Evolutionary conservation across 2,113 vertebrate species (phyloP).

Genomic region (Dolichotis patagonum): DNA sequence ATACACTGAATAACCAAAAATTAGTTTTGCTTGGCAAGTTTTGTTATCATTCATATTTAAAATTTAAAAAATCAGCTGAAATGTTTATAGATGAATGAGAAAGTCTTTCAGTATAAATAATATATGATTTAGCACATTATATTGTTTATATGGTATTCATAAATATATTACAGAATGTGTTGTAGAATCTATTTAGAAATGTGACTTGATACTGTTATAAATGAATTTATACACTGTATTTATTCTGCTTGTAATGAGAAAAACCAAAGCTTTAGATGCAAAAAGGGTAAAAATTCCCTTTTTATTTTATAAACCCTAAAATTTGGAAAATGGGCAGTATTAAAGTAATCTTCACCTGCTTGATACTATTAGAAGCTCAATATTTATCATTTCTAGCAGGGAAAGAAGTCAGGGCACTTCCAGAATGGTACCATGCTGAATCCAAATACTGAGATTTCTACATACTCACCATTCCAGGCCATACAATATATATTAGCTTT

Average conservation of each 20-base stretch:
- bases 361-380: background rate
- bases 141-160: background rate
- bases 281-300: background rate
- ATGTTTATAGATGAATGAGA: background rate
- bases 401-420: background rate
- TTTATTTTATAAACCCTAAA: background rate
- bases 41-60: background rate
- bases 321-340: background rate
- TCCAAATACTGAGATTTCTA: background rate
- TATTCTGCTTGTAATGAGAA: background rate
- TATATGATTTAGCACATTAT: background rate
- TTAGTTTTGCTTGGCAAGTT: constrained; percentile 14
- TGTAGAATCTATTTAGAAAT: background rate
- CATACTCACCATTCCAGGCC: rapidly evolving
- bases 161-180: background rate
- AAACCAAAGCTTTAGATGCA: background rate
- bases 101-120: background rate
- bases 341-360: background rate
- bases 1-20: background rate
- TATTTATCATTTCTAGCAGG: background rate
- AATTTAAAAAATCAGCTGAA: background rate
- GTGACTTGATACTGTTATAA: background rate
- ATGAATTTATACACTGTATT: background rate
- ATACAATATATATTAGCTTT: background rate
- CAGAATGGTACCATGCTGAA: background rate